Evolutionary conservation across 2,888 invertebrate species (phyloP).

Genomic region (Pelosia muscerda): DNA sequence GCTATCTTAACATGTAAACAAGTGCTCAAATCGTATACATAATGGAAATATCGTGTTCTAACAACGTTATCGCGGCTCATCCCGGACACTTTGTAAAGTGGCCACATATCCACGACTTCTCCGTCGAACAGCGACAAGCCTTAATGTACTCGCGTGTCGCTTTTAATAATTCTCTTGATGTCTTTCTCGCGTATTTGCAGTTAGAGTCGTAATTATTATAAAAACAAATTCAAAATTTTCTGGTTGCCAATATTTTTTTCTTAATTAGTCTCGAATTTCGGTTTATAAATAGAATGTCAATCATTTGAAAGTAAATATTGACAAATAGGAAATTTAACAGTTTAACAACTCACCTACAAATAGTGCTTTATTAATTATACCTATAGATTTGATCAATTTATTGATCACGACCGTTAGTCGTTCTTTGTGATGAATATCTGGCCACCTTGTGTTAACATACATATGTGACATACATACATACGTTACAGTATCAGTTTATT

Average conservation of each 20-base stretch:
- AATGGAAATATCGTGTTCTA: slow-evolving; percentile 87
- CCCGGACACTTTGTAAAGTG: slow-evolving; percentile 86
- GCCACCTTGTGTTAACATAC: slow-evolving; percentile 39
- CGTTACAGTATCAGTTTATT: slow-evolving; percentile 40
- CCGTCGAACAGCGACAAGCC: slow-evolving; percentile 39
- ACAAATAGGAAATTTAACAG: not conserved
- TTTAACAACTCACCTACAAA: not conserved
- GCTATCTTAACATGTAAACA: slow-evolving; percentile 86
- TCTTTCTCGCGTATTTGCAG: slow-evolving; percentile 70
- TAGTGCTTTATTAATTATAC: not conserved
- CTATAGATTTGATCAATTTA: not conserved
- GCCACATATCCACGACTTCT: slow-evolving; percentile 74
- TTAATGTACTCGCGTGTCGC: slow-evolving; percentile 60
- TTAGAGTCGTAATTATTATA: slow-evolving; percentile 24
- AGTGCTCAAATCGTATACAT: slow-evolving; percentile 87
- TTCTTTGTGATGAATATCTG: slow-evolving; percentile 57
- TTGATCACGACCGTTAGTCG: slow-evolving; percentile 49
- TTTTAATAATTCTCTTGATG: slow-evolving; percentile 56
- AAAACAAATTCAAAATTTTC: not conserved
- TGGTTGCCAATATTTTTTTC: not conserved
- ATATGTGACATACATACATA: too few relatives aligned
- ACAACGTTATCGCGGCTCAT: slow-evolving; percentile 86
- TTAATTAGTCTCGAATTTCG: not conserved
- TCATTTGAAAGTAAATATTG: not conserved
- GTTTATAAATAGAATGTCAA: not conserved